Percentiles rank a stretch among this genome's conserved stretches.
Conservation (phyloP, 2,113 vertebrate genomes). For the Thamnophis sirtalis region DNA sequence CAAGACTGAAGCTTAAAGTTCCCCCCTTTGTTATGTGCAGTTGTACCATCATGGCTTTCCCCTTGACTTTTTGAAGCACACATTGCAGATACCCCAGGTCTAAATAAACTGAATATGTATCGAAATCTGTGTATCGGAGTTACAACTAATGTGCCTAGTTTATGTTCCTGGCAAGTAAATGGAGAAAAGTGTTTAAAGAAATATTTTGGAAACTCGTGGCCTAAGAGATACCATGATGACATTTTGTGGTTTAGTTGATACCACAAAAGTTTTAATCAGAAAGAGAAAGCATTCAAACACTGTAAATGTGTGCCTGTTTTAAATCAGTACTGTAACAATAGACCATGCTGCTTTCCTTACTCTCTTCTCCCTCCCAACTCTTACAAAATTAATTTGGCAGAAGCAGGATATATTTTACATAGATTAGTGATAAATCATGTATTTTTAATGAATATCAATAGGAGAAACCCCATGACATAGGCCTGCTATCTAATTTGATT, state of each 20-base stretch:
- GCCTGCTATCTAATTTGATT: slow-evolving; percentile 89
- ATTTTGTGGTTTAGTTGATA: slow-evolving; percentile 60
- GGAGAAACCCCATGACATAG: slow-evolving; percentile 87
- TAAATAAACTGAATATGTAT: neutral
- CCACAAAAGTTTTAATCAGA: slow-evolving; percentile 70
- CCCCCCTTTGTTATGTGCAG: neutral
- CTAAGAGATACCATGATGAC: slow-evolving; percentile 53
- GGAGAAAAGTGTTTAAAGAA: neutral
- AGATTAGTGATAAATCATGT: slow-evolving; percentile 91
- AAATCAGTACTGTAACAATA: slow-evolving; percentile 75
- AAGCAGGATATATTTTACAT: slow-evolving; percentile 78
- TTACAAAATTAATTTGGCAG: slow-evolving; percentile 80
- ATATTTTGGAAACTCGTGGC: slow-evolving; percentile 39
- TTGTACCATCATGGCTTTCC: neutral
- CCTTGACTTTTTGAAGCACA: neutral
- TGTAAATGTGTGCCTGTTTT: slow-evolving; percentile 72
- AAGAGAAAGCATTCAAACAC: slow-evolving; percentile 66
- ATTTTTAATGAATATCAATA: slow-evolving; percentile 96
- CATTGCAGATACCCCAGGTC: neutral
- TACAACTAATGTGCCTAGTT: neutral
- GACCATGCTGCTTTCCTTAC: slow-evolving; percentile 73
- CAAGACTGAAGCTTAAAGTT: neutral
- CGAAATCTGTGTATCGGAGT: neutral
- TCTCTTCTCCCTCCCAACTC: slow-evolving; percentile 67
- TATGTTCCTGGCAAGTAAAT: neutral